Evolutionary conservation across 2,113 vertebrate genomes (phyloP), one percentile per base, ranked within the genome.

Genomic region (Hyla sarda): DNA sequence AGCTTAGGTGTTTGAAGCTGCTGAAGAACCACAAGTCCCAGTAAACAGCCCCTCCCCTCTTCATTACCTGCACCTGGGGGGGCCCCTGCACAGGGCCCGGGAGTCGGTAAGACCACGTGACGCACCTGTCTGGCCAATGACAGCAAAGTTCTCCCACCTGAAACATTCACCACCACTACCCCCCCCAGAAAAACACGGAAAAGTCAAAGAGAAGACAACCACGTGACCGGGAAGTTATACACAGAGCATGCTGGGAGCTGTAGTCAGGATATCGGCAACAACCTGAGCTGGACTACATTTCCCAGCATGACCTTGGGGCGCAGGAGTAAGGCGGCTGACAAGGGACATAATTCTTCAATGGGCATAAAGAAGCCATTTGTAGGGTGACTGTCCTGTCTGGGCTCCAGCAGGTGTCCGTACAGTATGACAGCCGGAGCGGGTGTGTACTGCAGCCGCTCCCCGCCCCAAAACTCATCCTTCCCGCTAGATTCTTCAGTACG

Each of bases 161-260:
- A 71, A 69, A 65, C 13, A 28, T 28, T 10, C 5, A n/a, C 3
- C 19, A 11, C 0, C 14, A 17, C 19, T 0, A 41, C 3, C 8
- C 41, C 41, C 41, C 41, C 41, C n/a, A n/a, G n/a, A 41, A 41
- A 41, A 41, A 41, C 41, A 5, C 3, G 41, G 41, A 37, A 73
- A 73, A 73, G 71, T 73, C 34, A 45, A 3, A 1, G 5, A 45
- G 32, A 45, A 73, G 71, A 73, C 14, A n/a, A 9, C 41, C 71
- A 73, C 5, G 34, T 73, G 71, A 73, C 71, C 71, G 45, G 71
- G 71, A 73, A 73, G 71, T 45, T 45, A 1, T 73, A 11, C 0
- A 73, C 34, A 73, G 71, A 73, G 71, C 34, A 73, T 73, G 71
- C 71, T 73, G 37, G 71, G 71, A 73, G 23, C 8, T 73, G 71